Evolutionary conservation across 37 sponge, comb jelly and placozoan species (phyloP), one percentile per base, ranked within the genome.

Genomic region (Cliona cf. orientalis): DNA sequence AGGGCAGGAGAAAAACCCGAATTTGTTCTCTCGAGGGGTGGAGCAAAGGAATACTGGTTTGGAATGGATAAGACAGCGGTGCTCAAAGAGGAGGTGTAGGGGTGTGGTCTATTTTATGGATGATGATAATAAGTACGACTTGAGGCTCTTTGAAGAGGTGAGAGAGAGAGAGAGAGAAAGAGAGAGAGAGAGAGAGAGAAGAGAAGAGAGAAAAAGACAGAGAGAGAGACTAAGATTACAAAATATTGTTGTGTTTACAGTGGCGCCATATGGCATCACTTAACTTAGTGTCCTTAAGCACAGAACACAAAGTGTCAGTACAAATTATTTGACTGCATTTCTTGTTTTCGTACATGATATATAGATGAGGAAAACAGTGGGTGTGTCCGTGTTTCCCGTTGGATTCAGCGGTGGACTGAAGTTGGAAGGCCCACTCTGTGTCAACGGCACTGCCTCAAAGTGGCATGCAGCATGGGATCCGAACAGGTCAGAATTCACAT

Each of bases 61-160:
- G 0, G 69, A 56, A 0, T 94, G 85, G 84, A 40, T 96, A 22
- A 57, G 91, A 37, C 44, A 49, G 5, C n/a, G 44, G n/a, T 71
- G 71, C 71, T 21, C 2, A 63, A 43, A 28, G 63, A 61, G 63
- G 29, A 41, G 14, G 53, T 49, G 53, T 49, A 49, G 14, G 2
- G 98, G 98, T 37, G 92, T 95, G 46, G 90, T 98, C 39, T 91
- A 93, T 45, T 96, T 96, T 84, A 89, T 85, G 35, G 95, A 98
- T 84, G 95, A 96, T 69, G 99, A 98, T 66, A 95, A 95, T 72
- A 95, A 93, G 0, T 98, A 98, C 53, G 87, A 80, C 37, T 5
- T 87, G 7, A 82, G 83, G 34, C 37, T 98, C 39, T 98, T 98
- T 91, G 90, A 98, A 64, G 88, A 97, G 79, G 92, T 97, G 25